phyloP scores from a whole-genome alignment of 1,140 invertebrate species.

The Leptinotarsa undecemlineata region DNA sequence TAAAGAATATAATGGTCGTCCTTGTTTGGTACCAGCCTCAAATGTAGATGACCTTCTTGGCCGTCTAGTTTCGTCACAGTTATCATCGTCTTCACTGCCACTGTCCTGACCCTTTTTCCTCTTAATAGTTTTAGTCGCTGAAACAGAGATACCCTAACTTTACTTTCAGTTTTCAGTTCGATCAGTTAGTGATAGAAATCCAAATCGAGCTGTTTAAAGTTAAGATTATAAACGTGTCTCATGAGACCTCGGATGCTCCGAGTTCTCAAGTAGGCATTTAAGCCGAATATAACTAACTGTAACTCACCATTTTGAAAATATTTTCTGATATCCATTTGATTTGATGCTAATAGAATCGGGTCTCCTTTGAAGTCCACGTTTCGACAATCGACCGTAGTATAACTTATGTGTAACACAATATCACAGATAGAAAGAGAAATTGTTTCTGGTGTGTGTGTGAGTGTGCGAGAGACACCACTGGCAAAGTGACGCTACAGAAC shows the following conservation, averaged over 20 bases:
- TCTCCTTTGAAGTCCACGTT: too few species aligned
- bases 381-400: too few species aligned
- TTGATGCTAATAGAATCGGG: background rate
- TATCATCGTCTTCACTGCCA: background rate
- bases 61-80: background rate
- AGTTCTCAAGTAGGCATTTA: background rate
- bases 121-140: background rate
- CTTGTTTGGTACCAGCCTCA: background rate
- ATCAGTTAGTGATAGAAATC: background rate
- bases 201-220: background rate
- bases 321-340: background rate
- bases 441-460: too few species aligned
- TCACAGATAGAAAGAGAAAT: too few species aligned
- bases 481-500: background rate
- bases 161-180: background rate
- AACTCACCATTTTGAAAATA: background rate
- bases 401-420: too few species aligned
- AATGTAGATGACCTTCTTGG: too few species aligned
- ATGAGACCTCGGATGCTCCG: background rate
- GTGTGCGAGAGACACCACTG: background rate
- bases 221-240: background rate
- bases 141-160: background rate
- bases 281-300: background rate
- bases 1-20: background rate
- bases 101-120: background rate